phyloP scores from a whole-genome alignment of 35 echinoderm and acorn worm species.

The Ophioderma brevispina region DNA sequence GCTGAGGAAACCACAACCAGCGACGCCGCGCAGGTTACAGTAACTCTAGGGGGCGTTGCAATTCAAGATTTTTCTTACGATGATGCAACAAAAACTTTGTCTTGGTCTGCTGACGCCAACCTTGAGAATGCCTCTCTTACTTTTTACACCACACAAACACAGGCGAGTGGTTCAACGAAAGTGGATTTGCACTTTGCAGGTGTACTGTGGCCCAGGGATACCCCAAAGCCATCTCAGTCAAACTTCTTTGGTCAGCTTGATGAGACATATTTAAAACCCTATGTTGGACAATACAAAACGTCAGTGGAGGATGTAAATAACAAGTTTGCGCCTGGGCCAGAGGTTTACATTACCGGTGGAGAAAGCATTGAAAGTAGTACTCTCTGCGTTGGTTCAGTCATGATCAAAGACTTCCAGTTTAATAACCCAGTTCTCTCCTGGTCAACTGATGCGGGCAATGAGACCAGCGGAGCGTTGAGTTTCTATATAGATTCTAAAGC shows the following conservation, averaged over 20 bases:
- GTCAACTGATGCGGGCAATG: neutral
- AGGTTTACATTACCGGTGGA: slow-evolving; percentile 21
- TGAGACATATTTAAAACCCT: slow-evolving; percentile 10
- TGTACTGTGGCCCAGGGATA: neutral
- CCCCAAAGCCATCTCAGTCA: neutral
- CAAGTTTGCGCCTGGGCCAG: neutral
- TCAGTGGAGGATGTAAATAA: neutral
- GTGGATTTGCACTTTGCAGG: neutral
- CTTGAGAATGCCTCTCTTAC: neutral
- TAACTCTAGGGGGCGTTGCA: neutral
- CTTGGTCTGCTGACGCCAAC: neutral
- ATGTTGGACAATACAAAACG: slow-evolving; percentile 22
- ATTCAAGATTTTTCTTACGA: too few species aligned
- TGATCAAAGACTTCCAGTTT: neutral
- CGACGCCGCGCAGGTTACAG: too few species aligned
- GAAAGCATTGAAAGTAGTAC: neutral
- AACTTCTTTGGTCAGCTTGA: slow-evolving; percentile 4
- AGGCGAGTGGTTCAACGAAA: neutral
- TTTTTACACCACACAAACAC: neutral
- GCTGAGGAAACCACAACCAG: neutral
- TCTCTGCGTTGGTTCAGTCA: neutral
- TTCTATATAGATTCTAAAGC: neutral
- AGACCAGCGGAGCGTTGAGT: neutral
- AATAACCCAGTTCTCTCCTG: slow-evolving; percentile 18
- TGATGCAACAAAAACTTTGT: neutral